A percentile compares a stretch with the other conserved stretches of the same genome.
phyloP scores from a whole-genome alignment of 1,140 invertebrate species.

The Tyrophagus putrescentiae region DNA sequence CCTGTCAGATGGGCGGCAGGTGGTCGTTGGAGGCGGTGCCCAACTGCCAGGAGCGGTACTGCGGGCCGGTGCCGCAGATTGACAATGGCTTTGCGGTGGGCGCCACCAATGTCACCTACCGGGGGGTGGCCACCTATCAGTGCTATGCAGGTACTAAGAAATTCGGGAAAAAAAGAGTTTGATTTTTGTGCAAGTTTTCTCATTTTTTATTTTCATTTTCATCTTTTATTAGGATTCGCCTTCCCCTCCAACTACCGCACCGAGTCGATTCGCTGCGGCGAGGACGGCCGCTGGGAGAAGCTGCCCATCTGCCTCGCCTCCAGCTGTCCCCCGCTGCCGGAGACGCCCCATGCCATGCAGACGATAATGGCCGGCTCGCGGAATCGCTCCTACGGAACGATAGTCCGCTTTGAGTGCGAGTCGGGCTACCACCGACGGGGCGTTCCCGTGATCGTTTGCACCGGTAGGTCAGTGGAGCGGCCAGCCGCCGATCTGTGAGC shows the following conservation, averaged over 20 bases:
- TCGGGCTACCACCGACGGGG: slow-evolving; percentile 75
- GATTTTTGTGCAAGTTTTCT: background rate
- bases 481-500: slow-evolving; percentile 67
- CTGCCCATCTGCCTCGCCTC: slow-evolving; percentile 79
- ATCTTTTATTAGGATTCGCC: slow-evolving; percentile 46
- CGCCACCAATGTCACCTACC: slow-evolving; percentile 83
- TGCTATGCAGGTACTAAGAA: slow-evolving; percentile 82
- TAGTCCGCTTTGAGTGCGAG: slow-evolving; percentile 83
- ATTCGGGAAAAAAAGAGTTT: background rate
- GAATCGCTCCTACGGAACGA: slow-evolving; percentile 83
- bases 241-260: slow-evolving; percentile 71
- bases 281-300: slow-evolving; percentile 75
- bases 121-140: slow-evolving; percentile 79
- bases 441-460: slow-evolving; percentile 76
- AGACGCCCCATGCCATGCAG: slow-evolving; percentile 70
- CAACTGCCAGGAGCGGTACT: slow-evolving; percentile 91
- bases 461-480: slow-evolving; percentile 92
- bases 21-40: slow-evolving; percentile 86
- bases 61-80: slow-evolving; percentile 89
- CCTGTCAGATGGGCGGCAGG: slow-evolving; percentile 72
- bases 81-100: slow-evolving; percentile 91
- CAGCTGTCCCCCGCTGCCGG: slow-evolving; percentile 72
- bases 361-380: slow-evolving; percentile 70
- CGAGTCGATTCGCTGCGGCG: slow-evolving; percentile 72
- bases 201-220: background rate